Evolutionary conservation across 2,888 invertebrate genomes (phyloP).

Genomic region (Clanis bilineata): DNA sequence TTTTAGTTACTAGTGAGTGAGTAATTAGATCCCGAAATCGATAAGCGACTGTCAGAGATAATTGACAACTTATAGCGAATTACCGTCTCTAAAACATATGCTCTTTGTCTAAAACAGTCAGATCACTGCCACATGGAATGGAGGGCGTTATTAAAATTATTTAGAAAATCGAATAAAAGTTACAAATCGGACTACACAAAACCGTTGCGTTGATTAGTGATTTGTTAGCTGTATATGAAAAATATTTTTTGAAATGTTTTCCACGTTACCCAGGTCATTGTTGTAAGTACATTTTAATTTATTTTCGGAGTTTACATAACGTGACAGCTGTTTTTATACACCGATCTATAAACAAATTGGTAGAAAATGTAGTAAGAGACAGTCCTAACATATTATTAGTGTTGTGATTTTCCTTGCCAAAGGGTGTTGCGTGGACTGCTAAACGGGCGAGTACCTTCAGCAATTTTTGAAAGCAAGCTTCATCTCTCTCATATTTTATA

Average conservation of each 20-base stretch:
- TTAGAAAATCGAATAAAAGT: conserved; percentile 38
- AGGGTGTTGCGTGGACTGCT: not conserved
- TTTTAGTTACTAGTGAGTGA: no score
- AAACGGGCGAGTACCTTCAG: not conserved
- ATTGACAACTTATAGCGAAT: not conserved
- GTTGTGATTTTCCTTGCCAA: not conserved
- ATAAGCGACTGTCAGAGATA: no score
- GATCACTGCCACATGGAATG: conserved; percentile 56
- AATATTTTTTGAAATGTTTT: conserved; percentile 72
- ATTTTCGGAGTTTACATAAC: conserved; percentile 80
- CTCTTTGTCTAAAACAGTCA: conserved; percentile 40
- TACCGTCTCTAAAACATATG: not conserved
- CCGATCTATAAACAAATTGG: conserved; percentile 52
- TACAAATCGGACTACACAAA: conserved; percentile 38
- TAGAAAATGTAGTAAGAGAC: conserved; percentile 26
- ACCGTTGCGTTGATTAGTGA: conserved; percentile 37
- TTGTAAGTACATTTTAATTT: conserved; percentile 72
- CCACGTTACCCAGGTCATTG: conserved; percentile 70
- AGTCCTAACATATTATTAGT: conserved; percentile 18
- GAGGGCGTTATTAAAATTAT: conserved; percentile 63
- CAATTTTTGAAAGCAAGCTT: not conserved
- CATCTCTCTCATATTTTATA: not conserved
- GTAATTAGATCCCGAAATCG: no score
- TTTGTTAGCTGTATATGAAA: conserved; percentile 56
- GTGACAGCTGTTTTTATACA: conserved; percentile 72